Evolutionary conservation across 1,140 invertebrate genomes (phyloP).

Genomic region (Drosophila takahashii): DNA sequence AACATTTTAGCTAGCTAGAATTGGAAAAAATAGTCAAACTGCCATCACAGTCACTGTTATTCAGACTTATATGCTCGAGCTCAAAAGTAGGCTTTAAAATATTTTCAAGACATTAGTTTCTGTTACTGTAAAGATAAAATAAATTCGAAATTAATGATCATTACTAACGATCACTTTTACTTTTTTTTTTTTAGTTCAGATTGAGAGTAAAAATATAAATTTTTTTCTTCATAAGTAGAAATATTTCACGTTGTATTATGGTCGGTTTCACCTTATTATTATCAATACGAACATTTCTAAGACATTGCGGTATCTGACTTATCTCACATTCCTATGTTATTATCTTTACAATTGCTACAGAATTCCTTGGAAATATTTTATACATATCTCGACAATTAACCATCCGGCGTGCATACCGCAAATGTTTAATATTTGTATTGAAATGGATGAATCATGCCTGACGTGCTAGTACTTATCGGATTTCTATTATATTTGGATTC

Average conservation of each 20-base stretch:
- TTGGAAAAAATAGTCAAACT: background rate
- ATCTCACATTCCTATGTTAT: background rate
- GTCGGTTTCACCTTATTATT: too few species aligned
- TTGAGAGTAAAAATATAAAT: too few species aligned
- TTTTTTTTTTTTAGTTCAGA: too few species aligned
- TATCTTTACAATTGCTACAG: background rate
- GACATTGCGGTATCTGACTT: background rate
- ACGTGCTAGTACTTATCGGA: slow-evolving; percentile 18
- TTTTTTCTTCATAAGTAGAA: too few species aligned
- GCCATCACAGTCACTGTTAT: background rate
- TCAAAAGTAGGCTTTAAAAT: slow-evolving; percentile 17
- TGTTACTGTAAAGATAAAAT: background rate
- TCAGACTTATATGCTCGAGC: background rate
- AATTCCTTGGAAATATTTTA: slow-evolving; percentile 4
- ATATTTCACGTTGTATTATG: too few species aligned
- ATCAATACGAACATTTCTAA: background rate
- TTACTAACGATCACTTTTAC: too few species aligned
- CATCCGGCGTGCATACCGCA: background rate
- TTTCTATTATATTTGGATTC: slow-evolving; percentile 9
- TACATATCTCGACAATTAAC: slow-evolving; percentile 3
- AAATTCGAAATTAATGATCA: too few species aligned
- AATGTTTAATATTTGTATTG: slow-evolving; percentile 17
- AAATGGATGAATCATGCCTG: slow-evolving; percentile 26
- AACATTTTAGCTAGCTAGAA: background rate
- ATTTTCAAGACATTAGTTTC: background rate